Percentiles rank a stretch among this genome's conserved stretches.
Evolutionary conservation across 2,888 invertebrate species (phyloP).

Genomic region (Trichogramma evanescens): DNA sequence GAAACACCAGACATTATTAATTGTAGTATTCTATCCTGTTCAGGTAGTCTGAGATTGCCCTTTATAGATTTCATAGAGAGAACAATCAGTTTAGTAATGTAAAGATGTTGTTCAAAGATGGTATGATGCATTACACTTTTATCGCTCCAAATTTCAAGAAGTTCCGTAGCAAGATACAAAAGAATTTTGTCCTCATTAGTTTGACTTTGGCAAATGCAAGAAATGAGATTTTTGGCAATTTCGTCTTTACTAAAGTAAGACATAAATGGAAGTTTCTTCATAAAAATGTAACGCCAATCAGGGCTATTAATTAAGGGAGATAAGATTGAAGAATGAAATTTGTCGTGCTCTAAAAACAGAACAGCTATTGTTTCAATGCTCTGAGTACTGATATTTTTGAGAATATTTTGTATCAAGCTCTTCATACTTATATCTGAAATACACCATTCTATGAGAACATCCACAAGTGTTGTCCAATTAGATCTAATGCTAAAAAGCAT

Average conservation of each 20-base stretch:
- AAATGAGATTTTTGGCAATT: conserved; percentile 56
- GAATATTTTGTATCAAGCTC: conserved; percentile 46
- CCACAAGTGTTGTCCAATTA: conserved; percentile 51
- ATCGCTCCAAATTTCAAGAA: conserved; percentile 64
- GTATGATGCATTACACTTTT: conserved; percentile 57
- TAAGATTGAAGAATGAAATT: conserved; percentile 49
- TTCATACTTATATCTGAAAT: conserved; percentile 27
- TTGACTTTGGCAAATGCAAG: conserved; percentile 52
- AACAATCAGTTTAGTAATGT: conserved; percentile 62
- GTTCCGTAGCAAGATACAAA: conserved; percentile 50
- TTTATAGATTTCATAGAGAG: conserved; percentile 52
- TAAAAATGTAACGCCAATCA: conserved; percentile 62
- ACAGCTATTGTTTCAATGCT: conserved; percentile 56
- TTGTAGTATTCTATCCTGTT: conserved; percentile 47
- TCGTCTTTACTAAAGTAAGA: conserved; percentile 49
- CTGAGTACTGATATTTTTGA: conserved; percentile 53
- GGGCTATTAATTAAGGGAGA: conserved; percentile 41
- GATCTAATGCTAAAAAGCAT: conserved; percentile 54
- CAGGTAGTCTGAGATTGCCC: conserved; percentile 19
- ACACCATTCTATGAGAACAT: conserved; percentile 52
- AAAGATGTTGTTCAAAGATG: conserved; percentile 64
- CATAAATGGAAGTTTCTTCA: conserved; percentile 56
- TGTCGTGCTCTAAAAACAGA: conserved; percentile 51
- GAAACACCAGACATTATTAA: conserved; percentile 61
- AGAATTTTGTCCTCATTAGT: conserved; percentile 38